Evolutionary conservation across 2,113 vertebrate genomes (phyloP), one percentile per base, ranked within the genome.

Genomic region (Neomonachus schauinslandi): DNA sequence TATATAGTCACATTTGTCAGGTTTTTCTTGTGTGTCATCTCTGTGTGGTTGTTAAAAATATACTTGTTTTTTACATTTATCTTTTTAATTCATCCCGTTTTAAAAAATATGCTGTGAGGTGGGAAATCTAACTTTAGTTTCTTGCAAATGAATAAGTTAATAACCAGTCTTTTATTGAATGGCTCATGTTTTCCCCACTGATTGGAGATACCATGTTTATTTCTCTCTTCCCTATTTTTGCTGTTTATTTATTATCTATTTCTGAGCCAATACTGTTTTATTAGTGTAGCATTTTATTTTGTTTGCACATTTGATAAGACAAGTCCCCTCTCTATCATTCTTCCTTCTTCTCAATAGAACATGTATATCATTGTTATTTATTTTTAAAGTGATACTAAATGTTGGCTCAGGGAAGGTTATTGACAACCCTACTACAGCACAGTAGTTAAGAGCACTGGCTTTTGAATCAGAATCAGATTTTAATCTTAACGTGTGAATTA

Each of bases 391-490:
- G 65, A 46, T 93, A 24, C 1, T 42, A 71, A 79, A 21, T 96
- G 21, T 91, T 83, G 33, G 65, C 15, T 79, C 24, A 59, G 72
- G 21, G 24, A 69, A 87, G 16, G 22, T 89, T 83, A 84, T 92
- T 93, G 67, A 63, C 55, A 89, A 59, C 14, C 42, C 39, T 59
- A 57, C 8, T 90, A 21, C 0, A 61, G 22, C 79, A 94, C 5
- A 96, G 26, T 71, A 84, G 16, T 81, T 95, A 76, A 95, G 88
- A 69, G 4, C 76, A 87, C 55, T 95, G n/a, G 7, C 39, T 91
- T 91, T 95, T 95, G 33, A 89, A 22, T 95, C n/a, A 42, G 72
- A 96, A 49, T 92, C 91, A 63, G 51, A 16, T 79, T 96, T 90
- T 39, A 94, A 79, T 94, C 31, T 9, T 80, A 87, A 42, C 55